Base-by-base conservation (phyloP, 2,888 invertebrate genomes). In the Notodromas monacha region DNA sequence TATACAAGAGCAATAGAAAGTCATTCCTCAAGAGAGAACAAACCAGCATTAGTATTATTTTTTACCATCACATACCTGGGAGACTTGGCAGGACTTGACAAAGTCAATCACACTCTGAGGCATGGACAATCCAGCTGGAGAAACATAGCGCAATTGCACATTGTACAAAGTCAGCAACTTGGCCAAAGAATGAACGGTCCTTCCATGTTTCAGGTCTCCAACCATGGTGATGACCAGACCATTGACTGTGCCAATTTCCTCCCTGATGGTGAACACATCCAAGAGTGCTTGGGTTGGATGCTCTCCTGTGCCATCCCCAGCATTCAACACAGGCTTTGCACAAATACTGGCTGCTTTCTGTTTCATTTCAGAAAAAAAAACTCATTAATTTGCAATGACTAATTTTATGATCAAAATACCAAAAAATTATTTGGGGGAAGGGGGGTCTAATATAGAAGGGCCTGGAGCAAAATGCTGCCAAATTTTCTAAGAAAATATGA, bases 211-310 rank as follows among this genome's bases (percentile, higher is more conserved):
- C 39, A 99, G 55, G 50, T 99, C 96, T 4, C 96, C 96, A 12
- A 92, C 89, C 67, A 96, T 68, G 1, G 92, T 92, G 31, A 96
- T 81, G 0, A 77, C 86, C 6, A 96, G 57, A 0, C 81, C 81
- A 46, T 96, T 92, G 1, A 96, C 89, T 0, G 92, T 96, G 39
- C 92, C 92, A 36, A 96, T 79, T 56, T 96, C 92, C 53, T 96
- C 86, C 36, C 92, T 61, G 41, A 99, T 96, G 4, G 96, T 92
- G 45, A 89, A 99, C 3, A 92, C 65, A 45, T 99, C 96, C 6
- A 99, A 55, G 10, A 99, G 54, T 0, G 96, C 96, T 55, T 96
- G 96, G 0, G 86, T 86, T 0, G 96, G 96, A 51, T 89, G 86
- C 47, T 89, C 86, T 1, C 86, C 86, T 1, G 76, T 60, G 5